Conservation (phyloP, 2,888 invertebrate genomes). For the Noctua comes region DNA sequence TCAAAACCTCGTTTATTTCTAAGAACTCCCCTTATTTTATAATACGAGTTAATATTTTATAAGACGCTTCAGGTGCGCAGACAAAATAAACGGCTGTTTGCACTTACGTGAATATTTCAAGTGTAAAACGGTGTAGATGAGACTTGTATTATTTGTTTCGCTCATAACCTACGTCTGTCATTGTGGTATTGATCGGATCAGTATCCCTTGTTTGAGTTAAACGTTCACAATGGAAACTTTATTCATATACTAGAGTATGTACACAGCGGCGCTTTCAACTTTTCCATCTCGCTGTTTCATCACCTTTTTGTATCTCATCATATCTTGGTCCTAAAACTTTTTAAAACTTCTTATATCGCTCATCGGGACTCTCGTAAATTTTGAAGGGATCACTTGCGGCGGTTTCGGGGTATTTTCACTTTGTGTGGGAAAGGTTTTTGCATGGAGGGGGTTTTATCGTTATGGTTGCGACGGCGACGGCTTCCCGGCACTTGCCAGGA, state of each 20-base stretch:
- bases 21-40: conserved; percentile 15
- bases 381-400: conserved; percentile 44
- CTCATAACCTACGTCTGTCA: conserved; percentile 68
- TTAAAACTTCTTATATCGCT: conserved; percentile 57
- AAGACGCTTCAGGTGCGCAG: conserved; percentile 39
- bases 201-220: conserved; percentile 46
- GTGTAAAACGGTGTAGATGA: conserved; percentile 42
- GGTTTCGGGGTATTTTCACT: conserved; percentile 45
- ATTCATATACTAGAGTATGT: conserved; percentile 46
- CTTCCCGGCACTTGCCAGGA: conserved; percentile 24
- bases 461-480: conserved; percentile 28
- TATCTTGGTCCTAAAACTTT: conserved; percentile 59
- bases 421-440: conserved; percentile 49
- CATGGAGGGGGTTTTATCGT: conserved; percentile 50
- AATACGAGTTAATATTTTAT: conserved; percentile 43
- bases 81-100: conserved; percentile 33
- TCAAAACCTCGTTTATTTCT: conserved; percentile 32
- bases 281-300: conserved; percentile 56
- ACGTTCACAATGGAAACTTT: conserved; percentile 55
- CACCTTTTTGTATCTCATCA: conserved; percentile 63
- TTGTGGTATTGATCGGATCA: conserved; percentile 57
- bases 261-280: conserved; percentile 52
- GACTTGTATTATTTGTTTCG: conserved; percentile 61
- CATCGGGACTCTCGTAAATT: conserved; percentile 50
- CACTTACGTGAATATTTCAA: conserved; percentile 27